Evolutionary conservation across 2,797 vertebrate species (phyloP).

Genomic region (Lates japonicus): DNA sequence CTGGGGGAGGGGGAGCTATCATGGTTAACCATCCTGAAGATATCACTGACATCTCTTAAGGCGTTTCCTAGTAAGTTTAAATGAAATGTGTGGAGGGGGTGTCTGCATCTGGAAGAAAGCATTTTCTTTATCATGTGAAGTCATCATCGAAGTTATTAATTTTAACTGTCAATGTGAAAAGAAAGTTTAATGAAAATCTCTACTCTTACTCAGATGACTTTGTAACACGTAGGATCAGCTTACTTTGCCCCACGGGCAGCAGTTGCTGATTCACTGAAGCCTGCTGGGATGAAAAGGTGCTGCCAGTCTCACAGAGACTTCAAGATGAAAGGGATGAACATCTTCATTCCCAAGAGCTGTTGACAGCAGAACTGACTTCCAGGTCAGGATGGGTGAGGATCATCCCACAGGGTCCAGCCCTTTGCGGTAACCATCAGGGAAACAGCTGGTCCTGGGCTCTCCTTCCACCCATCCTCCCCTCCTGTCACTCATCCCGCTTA

Average conservation of each 20-base stretch:
- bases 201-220: slow-evolving; percentile 5
- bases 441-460: slow-evolving; percentile 74
- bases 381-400: slow-evolving; percentile 72
- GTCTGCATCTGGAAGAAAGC: slow-evolving; percentile 21
- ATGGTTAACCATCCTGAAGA: slow-evolving; percentile 61
- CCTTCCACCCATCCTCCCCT: slow-evolving; percentile 40
- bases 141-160: slow-evolving; percentile 13
- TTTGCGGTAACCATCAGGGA: slow-evolving; percentile 53
- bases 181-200: not conserved
- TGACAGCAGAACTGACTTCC: slow-evolving; percentile 77
- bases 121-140: not conserved
- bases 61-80: slow-evolving; percentile 39
- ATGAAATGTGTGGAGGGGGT: slow-evolving; percentile 25
- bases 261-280: slow-evolving; percentile 63
- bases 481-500: slow-evolving; percentile 54
- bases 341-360: slow-evolving; percentile 68
- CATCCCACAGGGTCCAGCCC: slow-evolving; percentile 61
- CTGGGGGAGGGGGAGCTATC: slow-evolving; percentile 61
- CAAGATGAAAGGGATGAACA: slow-evolving; percentile 71
- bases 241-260: slow-evolving; percentile 46
- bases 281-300: slow-evolving; percentile 52
- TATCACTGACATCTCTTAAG: slow-evolving; percentile 56
- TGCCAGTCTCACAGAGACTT: slow-evolving; percentile 49
- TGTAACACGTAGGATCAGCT: slow-evolving; percentile 47
- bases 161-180: not conserved